Percentiles rank a stretch among this genome's conserved stretches.
Conservation (phyloP, 2,888 invertebrate species). For the Orchestes rusci region DNA sequence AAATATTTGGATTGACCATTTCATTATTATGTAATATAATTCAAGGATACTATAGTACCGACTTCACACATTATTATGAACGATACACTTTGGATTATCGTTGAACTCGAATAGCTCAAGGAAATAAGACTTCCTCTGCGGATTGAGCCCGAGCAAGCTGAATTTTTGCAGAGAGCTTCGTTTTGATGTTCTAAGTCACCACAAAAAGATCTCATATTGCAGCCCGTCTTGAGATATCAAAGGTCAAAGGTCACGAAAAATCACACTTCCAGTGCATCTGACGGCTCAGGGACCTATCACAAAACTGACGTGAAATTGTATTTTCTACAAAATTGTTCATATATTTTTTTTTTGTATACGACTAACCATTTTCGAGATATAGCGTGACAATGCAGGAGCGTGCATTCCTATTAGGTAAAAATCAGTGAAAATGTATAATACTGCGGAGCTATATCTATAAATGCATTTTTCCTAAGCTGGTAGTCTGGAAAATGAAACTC, state of each 20-base stretch:
- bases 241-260: neutral
- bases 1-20: too few relatives aligned
- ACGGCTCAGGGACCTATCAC: neutral
- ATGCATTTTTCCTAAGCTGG: neutral
- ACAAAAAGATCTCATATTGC: neutral
- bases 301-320: neutral
- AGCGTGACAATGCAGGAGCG: neutral
- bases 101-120: neutral
- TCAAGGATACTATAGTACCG: neutral
- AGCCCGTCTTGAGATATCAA: neutral
- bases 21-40: too few relatives aligned
- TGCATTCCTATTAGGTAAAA: neutral
- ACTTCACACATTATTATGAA: too few relatives aligned
- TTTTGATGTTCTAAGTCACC: neutral
- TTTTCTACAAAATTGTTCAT: neutral
- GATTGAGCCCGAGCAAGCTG: neutral
- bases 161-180: neutral
- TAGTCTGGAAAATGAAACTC: neutral
- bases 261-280: neutral
- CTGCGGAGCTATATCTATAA: neutral
- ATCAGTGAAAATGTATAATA: neutral
- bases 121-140: neutral
- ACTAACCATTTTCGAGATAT: neutral
- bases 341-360: neutral
- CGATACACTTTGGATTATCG: too few relatives aligned